Evolutionary conservation across 2,797 vertebrate genomes (phyloP).

Genomic region (Liparis tanakae): DNA sequence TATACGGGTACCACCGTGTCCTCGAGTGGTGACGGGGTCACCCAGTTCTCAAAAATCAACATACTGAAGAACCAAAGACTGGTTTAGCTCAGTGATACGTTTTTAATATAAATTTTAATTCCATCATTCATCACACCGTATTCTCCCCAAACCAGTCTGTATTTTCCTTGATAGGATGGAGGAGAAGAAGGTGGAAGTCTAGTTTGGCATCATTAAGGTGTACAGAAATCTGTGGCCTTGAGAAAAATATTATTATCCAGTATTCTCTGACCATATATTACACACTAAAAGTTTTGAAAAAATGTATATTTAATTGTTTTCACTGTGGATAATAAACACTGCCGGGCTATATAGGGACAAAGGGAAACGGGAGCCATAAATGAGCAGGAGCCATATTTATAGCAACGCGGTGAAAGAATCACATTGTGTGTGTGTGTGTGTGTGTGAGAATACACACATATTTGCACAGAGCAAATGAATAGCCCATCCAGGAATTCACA

Average conservation of each 20-base stretch:
- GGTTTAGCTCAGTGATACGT: conserved; percentile 23
- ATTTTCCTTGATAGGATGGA: conserved; percentile 30
- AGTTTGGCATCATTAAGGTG: conserved; percentile 22
- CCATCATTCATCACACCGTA: conserved; percentile 8
- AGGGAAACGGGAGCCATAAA: conserved; percentile 76
- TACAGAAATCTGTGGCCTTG: conserved; percentile 39
- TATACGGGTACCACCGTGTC: conserved; percentile 28
- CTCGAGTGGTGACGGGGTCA: conserved; percentile 22
- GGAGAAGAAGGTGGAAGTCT: conserved; percentile 19
- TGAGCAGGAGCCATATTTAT: conserved; percentile 81
- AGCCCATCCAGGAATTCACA: conserved; percentile 41
- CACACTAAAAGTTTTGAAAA: conserved; percentile 47
- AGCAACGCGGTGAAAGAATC: conserved; percentile 42
- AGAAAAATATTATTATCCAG: conserved; percentile 39
- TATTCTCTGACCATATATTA: conserved; percentile 41
- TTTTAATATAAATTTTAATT: conserved; percentile 34
- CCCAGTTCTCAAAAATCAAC: conserved; percentile 3
- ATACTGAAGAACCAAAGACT: conserved; percentile 39
- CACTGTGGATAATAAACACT: conserved; percentile 53
- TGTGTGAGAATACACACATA: conserved; percentile 36
- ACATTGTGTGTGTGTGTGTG: no score
- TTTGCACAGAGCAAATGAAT: conserved; percentile 50
- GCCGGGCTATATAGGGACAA: conserved; percentile 65
- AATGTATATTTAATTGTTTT: conserved; percentile 40
- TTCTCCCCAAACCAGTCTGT: conserved; percentile 47